Evolutionary conservation across 2,888 invertebrate genomes (phyloP).

Genomic region (Cremastinae sp.): DNA sequence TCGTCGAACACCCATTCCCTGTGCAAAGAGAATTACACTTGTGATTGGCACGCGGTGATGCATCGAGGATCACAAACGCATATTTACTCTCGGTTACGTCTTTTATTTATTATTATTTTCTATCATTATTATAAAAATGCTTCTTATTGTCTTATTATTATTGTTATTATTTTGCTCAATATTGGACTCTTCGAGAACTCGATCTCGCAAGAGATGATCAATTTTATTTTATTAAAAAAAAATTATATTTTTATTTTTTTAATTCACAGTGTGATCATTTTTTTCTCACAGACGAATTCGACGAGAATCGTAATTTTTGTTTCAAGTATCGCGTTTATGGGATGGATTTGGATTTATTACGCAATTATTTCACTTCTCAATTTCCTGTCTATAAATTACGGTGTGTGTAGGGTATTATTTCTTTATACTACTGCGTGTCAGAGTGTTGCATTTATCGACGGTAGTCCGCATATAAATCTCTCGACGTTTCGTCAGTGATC

Average conservation of each 20-base stretch:
- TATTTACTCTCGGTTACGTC: no score
- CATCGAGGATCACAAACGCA: slow-evolving; percentile 19
- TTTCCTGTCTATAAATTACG: slow-evolving; percentile 12
- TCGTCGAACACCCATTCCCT: slow-evolving; percentile 14
- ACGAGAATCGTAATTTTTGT: background rate
- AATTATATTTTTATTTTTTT: background rate
- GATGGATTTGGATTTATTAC: slow-evolving; percentile 8
- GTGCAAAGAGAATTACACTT: slow-evolving; percentile 1
- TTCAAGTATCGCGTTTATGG: background rate
- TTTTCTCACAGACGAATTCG: slow-evolving; percentile 16
- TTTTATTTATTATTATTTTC: no score
- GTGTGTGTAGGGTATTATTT: background rate
- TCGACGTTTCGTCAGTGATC: slow-evolving; percentile 49
- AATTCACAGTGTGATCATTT: slow-evolving; percentile 12
- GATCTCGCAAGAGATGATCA: slow-evolving; percentile 12
- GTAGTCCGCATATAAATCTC: slow-evolving; percentile 23
- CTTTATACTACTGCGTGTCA: slow-evolving; percentile 5
- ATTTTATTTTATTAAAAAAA: slow-evolving; percentile 35
- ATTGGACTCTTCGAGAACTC: no score
- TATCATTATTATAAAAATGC: slow-evolving; percentile 3
- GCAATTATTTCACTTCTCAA: slow-evolving; percentile 17
- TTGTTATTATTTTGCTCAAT: slow-evolving; percentile 28
- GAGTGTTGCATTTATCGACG: slow-evolving; percentile 31
- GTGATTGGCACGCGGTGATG: slow-evolving; percentile 50
- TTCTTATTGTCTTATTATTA: slow-evolving; percentile 27